Base-by-base conservation (phyloP, 2,888 invertebrate species). In the Agrochola circellaris region DNA sequence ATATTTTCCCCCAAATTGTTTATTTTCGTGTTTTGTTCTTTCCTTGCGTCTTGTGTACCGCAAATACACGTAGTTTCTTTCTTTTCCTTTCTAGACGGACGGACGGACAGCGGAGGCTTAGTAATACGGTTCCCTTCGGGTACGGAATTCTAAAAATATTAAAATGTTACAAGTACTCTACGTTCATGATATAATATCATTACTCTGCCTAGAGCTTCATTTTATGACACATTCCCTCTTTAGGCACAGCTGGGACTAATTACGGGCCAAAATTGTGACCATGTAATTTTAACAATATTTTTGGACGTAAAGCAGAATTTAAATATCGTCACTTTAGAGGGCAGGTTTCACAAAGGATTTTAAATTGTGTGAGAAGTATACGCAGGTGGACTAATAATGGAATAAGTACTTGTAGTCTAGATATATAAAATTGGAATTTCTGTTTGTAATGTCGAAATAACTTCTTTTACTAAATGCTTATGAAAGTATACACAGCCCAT, bases 281-380 rank as follows among this genome's bases (percentile, higher is more conserved):
- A 61, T 81, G 68, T 80, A 54, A 72, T 73, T 80, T 80, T 70
- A 81, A 67, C 48, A 54, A 75, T 70, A 69, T 82, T 82, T 84
- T 79, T 38, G 4, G 17, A 45, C 48, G 56, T 23, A 68, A 65
- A 56, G 45, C 61, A 80, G 75, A 75, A 80, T 80, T 72, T 72
- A 58, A 79, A 75, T 61, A 56, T 82, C 45, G 20, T 80, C 42
- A 82, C 20, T 75, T 68, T 38, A 23, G 15, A 60, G 68, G n/a
- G 42, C 5, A n/a, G 30, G 15, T 58, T 76, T 60, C 0, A 56
- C 26, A 66, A 30, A 66, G 60, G 26, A 68, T 56, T 66, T 76
- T 51, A 61, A 61, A 80, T 61, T 30, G 7, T 34, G 60, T 48
- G 68, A 30, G 13, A 58, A 74, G 38, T 61, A 8, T 20, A 15